Evolutionary conservation across 2,888 invertebrate genomes (phyloP), one percentile per base, ranked within the genome.

Genomic region (Euzetes globulus): DNA sequence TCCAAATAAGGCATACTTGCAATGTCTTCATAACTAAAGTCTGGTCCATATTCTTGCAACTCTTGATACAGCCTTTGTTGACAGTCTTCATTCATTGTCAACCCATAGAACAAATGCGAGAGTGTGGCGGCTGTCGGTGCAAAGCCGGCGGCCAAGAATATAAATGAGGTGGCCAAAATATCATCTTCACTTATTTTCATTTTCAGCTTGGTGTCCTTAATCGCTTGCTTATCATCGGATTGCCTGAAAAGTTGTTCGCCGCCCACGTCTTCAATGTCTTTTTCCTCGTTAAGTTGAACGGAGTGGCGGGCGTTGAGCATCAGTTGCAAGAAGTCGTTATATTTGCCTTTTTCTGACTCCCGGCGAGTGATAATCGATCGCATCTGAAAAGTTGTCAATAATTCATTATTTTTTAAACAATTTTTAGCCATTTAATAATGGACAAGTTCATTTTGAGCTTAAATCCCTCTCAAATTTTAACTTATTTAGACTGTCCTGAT

Each of bases 1-100:
- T 76, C 75, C 72, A 76, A 50, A 63, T 76, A 77, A 13, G 68
- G 68, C 41, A 41, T 41, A 19, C 19, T 3, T n/a, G 15, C n/a
- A n/a, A 68, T 29, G 17, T 11, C 27, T 19, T 68, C 68, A 19
- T 68, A 68, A 29, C 27, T 37, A 22, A 58, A 58, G 4, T 25
- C 19, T 5, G n/a, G n/a, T 19, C 19, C 58, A 27, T 15, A 37
- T 6, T 80, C 79, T 9, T 80, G 78, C 5, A 87, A 82, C 80
- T 87, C 87, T 15, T 83, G 80, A 75, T 85, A 81, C 3, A 86
- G 83, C 77, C 81, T 84, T 13, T 81, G 80, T 78, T 87, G 87
- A 22, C 86, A 81, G 0, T 83, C 81, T 17, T 65, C 65, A 37
- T 37, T 37, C 13, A 65, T 6, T 1, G 55, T 55, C 15, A 72